Evolutionary conservation across 1,140 invertebrate genomes (phyloP).

Genomic region (Lethrus apterus): DNA sequence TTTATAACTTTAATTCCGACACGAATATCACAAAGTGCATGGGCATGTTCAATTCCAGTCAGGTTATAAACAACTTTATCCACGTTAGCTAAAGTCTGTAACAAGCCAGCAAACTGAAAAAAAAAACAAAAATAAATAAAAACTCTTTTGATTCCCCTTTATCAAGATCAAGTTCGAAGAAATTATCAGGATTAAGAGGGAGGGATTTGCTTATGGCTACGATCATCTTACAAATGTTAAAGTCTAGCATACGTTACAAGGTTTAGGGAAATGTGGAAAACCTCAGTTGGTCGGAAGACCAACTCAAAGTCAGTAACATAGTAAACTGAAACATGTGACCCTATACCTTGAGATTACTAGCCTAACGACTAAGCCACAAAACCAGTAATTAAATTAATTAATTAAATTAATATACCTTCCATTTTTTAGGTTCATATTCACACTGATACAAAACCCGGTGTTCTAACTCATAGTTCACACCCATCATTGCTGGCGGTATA

Average conservation of each 20-base stretch:
- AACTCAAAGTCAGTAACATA: no score
- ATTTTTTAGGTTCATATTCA: conserved; percentile 48
- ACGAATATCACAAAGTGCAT: conserved; percentile 59
- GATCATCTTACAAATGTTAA: no score
- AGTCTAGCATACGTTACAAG: no score
- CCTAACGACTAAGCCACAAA: no score
- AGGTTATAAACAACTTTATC: conserved; percentile 46
- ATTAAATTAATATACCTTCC: conserved; percentile 48
- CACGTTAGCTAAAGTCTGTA: conserved; percentile 12
- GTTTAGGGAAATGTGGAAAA: no score
- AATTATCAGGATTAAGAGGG: no score
- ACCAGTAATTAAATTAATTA: no score
- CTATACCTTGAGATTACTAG: no score
- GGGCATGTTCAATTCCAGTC: conserved; percentile 53
- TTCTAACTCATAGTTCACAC: conserved; percentile 51
- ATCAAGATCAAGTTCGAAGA: conserved; percentile 6
- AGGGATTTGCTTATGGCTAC: no score
- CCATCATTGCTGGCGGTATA: conserved; percentile 49
- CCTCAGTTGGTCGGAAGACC: no score
- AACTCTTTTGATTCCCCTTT: not conserved
- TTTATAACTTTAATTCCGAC: conserved; percentile 52
- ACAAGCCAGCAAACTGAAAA: conserved; percentile 14
- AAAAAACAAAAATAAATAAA: conserved; percentile 8
- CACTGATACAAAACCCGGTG: conserved; percentile 57
- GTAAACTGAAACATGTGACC: no score